Evolutionary conservation across 2,888 invertebrate genomes (phyloP), one percentile per base, ranked within the genome.

Genomic region (Limnephilus lunatus): DNA sequence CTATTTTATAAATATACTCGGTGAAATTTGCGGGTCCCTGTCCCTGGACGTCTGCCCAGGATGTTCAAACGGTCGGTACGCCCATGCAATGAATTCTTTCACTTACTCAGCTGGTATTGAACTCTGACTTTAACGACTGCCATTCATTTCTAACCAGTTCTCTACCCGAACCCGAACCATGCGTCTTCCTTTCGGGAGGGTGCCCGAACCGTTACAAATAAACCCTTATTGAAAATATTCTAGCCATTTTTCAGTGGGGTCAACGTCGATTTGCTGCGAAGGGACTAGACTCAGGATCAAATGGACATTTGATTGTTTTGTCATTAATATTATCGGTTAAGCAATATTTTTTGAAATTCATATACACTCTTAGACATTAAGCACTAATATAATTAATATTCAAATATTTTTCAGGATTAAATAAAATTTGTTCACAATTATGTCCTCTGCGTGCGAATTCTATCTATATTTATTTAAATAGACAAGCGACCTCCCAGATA

Each of bases 191-290:
- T 87, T 87, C 87, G 68, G 44, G 12, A 30, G 83, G 35, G 68
- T 48, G 25, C 68, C 68, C 19, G 32, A 15, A 19, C 85, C 31
- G 53, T 68, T 85, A 90, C 90, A 53, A 90, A 83, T 53, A 90
- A 90, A 90, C 83, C 83, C 90, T 48, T 48, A 85, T 85, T 90
- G 90, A 83, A 85, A 90, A 90, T 85, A 90, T 85, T 83, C 48
- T 35, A 90, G 12, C 44, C 9, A 32, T 32, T 31, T 39, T 83
- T 25, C 83, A 25, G 35, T 35, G 32, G 31, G 31, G 82, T 30
- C 30, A 30, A 19, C 5, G n/a, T 15, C 14, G 39, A 30, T 82
- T 82, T 82, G 19, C 82, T 31, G 11, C 19, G 3, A 30, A 19
- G 15, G 3, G 3, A 15, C 30, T 81, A 15, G 32, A 82, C 31